Evolutionary conservation across 2,797 vertebrate genomes (phyloP), one percentile per base, ranked within the genome.

Genomic region (Craterocephalus amniculus): DNA sequence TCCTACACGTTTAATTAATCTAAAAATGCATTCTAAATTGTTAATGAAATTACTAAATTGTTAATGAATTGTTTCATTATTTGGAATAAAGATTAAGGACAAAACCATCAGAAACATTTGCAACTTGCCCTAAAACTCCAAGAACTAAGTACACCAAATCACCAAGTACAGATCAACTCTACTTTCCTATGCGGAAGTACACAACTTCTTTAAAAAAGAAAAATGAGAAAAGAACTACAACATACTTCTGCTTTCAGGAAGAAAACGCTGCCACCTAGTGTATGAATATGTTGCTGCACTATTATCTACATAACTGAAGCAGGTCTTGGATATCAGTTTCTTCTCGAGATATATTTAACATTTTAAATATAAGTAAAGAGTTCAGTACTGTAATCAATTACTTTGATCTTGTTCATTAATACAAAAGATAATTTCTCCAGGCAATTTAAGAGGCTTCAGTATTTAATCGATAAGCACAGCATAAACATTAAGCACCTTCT

Each of bases 201-300:
- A 43, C 18, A 20, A 20, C 49, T 13, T 2, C 26, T 31, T 31
- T 14, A 1, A 2, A 56, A 56, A 20, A 34, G 12, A 58, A 34
- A 57, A 27, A 31, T 6, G 62, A 63, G 10, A 35, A n/a, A n/a
- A n/a, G n/a, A n/a, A n/a, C n/a, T n/a, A n/a, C 18, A 51, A 10
- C 1, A n/a, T 1, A 2, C 12, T 48, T 10, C 31, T 62, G 67
- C 49, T 20, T 6, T 22, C 24, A 58, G 9, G 8, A 9, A 56
- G 63, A 56, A 69, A 62, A 68, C 62, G 34, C 32, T 22, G 11
- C 87, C 83, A 85, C 65, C 85, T 88, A 40, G 51, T 77, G 88
- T 45, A 12, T 0, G 66, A 38, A 73, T 9, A 18, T 35, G 16
- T 0, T 27, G 0, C 3, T 69, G 11, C 9, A 31, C 1, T 5